These are phyloP conservation scores for Meandrusa payeni DNA, from an alignment of 2,888 invertebrate species.

Conservation along the genomic window DNA sequence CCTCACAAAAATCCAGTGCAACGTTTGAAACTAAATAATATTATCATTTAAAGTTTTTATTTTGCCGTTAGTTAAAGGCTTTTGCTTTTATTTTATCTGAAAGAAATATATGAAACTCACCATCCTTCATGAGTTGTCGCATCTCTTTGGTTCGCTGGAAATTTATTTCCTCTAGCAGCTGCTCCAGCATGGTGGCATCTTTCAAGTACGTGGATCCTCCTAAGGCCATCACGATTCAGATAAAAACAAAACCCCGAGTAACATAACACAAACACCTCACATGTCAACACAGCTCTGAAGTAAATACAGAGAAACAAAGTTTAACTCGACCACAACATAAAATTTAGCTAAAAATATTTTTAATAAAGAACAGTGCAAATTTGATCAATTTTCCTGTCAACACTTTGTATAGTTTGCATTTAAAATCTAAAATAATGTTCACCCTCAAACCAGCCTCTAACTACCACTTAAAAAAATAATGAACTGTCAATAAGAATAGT, in stretches of 20 bases:
- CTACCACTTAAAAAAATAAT: slow-evolving; percentile 14
- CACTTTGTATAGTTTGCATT: neutral
- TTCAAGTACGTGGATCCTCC: slow-evolving; percentile 62
- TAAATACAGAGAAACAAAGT: slow-evolving; percentile 12
- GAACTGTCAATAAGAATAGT: slow-evolving; percentile 26
- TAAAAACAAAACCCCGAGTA: slow-evolving; percentile 26
- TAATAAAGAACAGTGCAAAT: neutral
- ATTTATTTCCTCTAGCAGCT: slow-evolving; percentile 93
- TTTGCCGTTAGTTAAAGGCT: no score
- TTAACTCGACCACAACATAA: slow-evolving; percentile 2
- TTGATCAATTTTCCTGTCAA: neutral
- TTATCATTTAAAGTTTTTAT: no score
- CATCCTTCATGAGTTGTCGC: slow-evolving; percentile 93
- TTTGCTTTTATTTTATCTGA: no score
- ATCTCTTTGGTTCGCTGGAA: slow-evolving; percentile 96
- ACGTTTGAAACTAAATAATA: no score
- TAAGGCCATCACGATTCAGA: slow-evolving; percentile 51
- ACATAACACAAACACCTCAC: slow-evolving; percentile 31
- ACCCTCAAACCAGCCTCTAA: neutral
- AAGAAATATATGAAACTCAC: no score
- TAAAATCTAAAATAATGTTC: neutral
- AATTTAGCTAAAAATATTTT: neutral
- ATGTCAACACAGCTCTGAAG: slow-evolving; percentile 31
- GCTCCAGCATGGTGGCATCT: slow-evolving; percentile 88
- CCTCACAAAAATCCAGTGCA: no score